phyloP scores from a whole-genome alignment of 1,140 invertebrate genomes.

The Platorchestia sp. region DNA sequence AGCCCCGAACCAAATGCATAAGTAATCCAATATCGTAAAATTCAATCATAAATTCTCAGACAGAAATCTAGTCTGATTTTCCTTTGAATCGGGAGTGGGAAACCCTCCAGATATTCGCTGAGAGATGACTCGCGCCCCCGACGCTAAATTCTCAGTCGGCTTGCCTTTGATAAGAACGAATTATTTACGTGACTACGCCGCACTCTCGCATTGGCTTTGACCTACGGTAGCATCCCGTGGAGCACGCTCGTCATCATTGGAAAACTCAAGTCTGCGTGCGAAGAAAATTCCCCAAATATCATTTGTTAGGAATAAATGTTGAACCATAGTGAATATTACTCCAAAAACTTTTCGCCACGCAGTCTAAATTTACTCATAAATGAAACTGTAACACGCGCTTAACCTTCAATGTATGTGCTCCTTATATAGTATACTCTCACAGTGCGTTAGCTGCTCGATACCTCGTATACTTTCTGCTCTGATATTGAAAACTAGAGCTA shows the following conservation, averaged over 20 bases:
- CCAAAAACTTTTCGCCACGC: no score
- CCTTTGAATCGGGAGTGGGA: constrained; percentile 27
- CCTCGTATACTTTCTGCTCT: no score
- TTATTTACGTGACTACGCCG: neutral
- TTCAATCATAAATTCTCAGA: constrained; percentile 39
- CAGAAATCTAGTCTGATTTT: constrained; percentile 41
- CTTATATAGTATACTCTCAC: no score
- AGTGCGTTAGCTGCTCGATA: no score
- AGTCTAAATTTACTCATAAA: no score
- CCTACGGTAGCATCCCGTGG: neutral
- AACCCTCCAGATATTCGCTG: neutral
- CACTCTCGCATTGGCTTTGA: neutral
- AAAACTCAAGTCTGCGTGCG: no score
- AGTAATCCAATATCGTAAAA: constrained; percentile 55
- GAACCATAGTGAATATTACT: no score
- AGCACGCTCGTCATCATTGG: neutral
- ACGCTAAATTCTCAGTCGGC: neutral
- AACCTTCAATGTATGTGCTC: no score
- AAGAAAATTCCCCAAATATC: no score
- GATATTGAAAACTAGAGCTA: no score
- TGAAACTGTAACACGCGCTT: no score
- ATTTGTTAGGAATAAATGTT: no score
- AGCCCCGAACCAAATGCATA: constrained; percentile 48
- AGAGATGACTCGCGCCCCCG: neutral
- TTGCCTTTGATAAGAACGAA: constrained; percentile 23